These are phyloP conservation scores for Sycophaga agraensis DNA, from an alignment of 1,140 invertebrate genomes.

Conservation along the genomic window DNA sequence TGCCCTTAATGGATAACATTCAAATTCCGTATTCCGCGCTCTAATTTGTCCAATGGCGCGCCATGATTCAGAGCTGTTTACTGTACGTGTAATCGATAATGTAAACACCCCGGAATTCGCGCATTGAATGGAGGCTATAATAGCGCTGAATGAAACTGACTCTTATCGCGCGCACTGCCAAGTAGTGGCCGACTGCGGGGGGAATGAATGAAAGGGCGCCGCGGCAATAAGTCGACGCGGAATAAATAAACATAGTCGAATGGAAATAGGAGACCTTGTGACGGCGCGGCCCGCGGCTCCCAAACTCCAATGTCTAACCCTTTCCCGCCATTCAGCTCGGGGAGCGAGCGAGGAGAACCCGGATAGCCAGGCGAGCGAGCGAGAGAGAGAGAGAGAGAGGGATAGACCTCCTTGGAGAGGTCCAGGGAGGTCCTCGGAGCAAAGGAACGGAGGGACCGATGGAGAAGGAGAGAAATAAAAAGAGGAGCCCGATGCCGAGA, in stretches of 20 bases:
- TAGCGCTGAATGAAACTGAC: too few relatives aligned
- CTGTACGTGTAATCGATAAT: too few relatives aligned
- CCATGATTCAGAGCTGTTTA: too few relatives aligned
- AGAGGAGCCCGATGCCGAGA: slow-evolving; percentile 6
- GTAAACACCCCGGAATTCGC: too few relatives aligned
- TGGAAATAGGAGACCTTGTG: slow-evolving; percentile 15
- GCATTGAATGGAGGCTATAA: too few relatives aligned
- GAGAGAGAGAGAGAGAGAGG: slow-evolving; percentile 27
- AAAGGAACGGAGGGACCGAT: slow-evolving; percentile 7
- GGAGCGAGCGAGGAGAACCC: neutral
- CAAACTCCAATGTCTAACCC: slow-evolving; percentile 6
- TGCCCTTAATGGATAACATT: too few relatives aligned
- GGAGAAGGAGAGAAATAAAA: slow-evolving; percentile 23
- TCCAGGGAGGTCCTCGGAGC: slow-evolving; percentile 49
- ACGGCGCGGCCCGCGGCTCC: neutral
- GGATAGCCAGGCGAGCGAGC: neutral
- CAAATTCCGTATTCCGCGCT: too few relatives aligned
- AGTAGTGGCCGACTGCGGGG: too few relatives aligned
- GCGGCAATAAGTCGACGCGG: too few relatives aligned
- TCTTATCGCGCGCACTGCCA: too few relatives aligned
- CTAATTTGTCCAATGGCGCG: too few relatives aligned
- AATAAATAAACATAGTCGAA: slow-evolving; percentile 11
- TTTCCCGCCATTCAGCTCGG: slow-evolving; percentile 8
- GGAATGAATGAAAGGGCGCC: too few relatives aligned
- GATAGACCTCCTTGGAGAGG: slow-evolving; percentile 45